Base-by-base conservation (phyloP, 2,888 invertebrate genomes). In the Cosmorhoe ocellata region DNA sequence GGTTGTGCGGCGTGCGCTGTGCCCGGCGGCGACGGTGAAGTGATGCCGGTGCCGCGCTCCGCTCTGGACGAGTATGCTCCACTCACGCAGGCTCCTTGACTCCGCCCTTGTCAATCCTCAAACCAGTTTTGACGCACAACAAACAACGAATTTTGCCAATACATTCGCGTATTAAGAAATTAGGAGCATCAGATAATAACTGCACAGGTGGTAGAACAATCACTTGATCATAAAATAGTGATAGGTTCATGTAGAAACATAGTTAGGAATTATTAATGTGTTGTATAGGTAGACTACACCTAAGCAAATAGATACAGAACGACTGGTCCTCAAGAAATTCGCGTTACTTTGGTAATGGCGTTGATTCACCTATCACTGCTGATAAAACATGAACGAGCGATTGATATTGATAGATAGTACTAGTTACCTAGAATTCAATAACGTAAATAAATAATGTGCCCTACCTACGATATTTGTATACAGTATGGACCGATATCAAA, bases 61-160 rank as follows among this genome's bases (percentile, higher is more conserved):
- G 18, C 18, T 34, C 13, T 44, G 31, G 61, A 58, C 48, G 40
- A 60, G 51, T 52, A 58, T 46, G 59, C 63, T 56, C 59, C 55
- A 44, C 67, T 61, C 40, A 34, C 43, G 62, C 63, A 64, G 84
- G 81, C 84, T 87, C 84, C 84, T 84, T 85, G 79, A 80, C 66
- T 38, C 58, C 57, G 63, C 48, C 51, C 54, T 53, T 41, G 53
- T 39, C 2, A 44, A 48, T 41, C 44, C 48, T 36, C 37, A 44
- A 48, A 48, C 48, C 30, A 42, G 46, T 54, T 18, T 41, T 42
- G 42, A 38, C 45, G 18, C 39, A 43, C 28, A 34, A 52, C 34
- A 24, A 36, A 43, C 12, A 11, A 27, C 13, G 27, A 42, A 37
- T 36, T 46, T 12, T 22, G 18, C 26, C 3, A 44, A 14, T 38